Evolutionary conservation across 2,888 invertebrate species (phyloP), one percentile per base, ranked within the genome.

Genomic region (Eristalinus aeneus): DNA sequence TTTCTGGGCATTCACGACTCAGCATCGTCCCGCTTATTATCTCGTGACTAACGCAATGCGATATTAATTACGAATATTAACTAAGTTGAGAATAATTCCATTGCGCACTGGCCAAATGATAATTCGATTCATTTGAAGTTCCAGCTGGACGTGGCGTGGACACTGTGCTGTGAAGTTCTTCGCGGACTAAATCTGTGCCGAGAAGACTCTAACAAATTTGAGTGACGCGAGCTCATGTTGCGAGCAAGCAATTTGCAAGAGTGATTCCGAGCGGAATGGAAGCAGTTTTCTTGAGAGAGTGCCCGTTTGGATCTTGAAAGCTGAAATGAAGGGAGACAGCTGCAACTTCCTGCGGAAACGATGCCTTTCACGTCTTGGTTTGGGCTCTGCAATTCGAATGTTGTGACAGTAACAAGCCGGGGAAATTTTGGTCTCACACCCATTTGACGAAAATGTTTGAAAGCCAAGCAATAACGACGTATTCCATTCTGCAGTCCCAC

Each of bases 11-110:
- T 82, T 77, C 72, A 77, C 53, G 27, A 69, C 20, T 63, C 77
- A 58, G 65, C 64, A 61, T 20, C 46, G 22, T 63, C 54, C 46
- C 46, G 27, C 27, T 16, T 46, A 78, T 72, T 77, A 61, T 61
- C 71, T 67, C 67, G 78, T 83, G 78, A 83, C 78, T 67, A 61
- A 68, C 54, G 73, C 68, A 80, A 80, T 80, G 78, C 73, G 68
- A 68, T 74, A 78, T 83, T 83, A 83, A 84, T 84, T 79, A 71
- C 67, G 65, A 79, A 63, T 56, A 77, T 69, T 77, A 77, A 77
- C 69, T 61, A 71, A 75, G 79, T 79, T 84, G 75, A 79, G 23
- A 22, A 84, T 79, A 78, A 79, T 84, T 79, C 74, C 60, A 84
- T 84, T 27, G 27, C 65, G 61, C 23, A 78, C 54, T 74, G 54